A percentile compares a stretch with the other conserved stretches of the same genome.
These are phyloP conservation scores for Turdus rufiventris DNA, from an alignment of 2,113 vertebrate genomes.

Conservation along the genomic window DNA sequence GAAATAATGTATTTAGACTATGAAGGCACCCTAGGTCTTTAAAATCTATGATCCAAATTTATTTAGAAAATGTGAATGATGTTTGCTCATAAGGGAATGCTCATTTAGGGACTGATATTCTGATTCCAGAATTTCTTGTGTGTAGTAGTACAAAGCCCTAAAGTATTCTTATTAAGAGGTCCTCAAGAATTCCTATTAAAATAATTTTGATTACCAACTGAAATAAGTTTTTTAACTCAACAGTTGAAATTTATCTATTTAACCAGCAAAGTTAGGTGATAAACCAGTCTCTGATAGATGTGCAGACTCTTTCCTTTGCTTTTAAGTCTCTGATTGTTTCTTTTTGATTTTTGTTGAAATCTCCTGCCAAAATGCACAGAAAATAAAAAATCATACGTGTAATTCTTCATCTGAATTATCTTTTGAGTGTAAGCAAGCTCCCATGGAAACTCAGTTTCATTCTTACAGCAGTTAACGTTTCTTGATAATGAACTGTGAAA, in stretches of 20 bases:
- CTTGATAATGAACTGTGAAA: slow-evolving; percentile 32
- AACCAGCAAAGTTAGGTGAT: not conserved
- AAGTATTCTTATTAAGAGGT: not conserved
- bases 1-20: not conserved
- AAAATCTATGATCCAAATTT: not conserved
- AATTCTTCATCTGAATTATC: not conserved
- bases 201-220: not conserved
- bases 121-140: not conserved
- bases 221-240: not conserved
- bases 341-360: not conserved
- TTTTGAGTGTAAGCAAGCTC: not conserved
- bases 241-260: not conserved
- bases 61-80: not conserved
- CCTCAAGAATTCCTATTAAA: not conserved
- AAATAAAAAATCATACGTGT: not conserved
- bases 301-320: not conserved
- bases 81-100: not conserved
- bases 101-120: not conserved
- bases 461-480: not conserved
- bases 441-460: not conserved
- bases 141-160: not conserved
- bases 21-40: not conserved
- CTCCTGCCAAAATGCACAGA: not conserved
- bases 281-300: not conserved
- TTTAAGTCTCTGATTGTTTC: not conserved